Base-by-base conservation (phyloP, 37 sponge, comb jelly and placozoan genomes). In the Mnemiopsis leidyi region DNA sequence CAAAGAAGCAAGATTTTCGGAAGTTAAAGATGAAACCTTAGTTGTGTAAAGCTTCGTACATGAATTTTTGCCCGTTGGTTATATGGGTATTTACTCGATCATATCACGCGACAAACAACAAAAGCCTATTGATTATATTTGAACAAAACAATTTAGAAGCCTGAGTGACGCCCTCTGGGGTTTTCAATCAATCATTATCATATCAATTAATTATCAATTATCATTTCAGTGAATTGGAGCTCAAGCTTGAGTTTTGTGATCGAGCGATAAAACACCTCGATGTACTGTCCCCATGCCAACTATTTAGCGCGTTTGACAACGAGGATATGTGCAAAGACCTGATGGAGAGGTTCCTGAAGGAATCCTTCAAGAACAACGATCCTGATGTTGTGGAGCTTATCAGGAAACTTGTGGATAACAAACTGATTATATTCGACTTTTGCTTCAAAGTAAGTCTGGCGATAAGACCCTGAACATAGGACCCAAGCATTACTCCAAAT, bases 301-400 rank as follows among this genome's bases (percentile, higher is more conserved):
- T 77, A 28, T 77, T 77, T 36, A 77, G 33, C 36, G 30, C 79
- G 20, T 77, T 77, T 36, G 18, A 28, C 1, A 36, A 77, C 79
- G 36, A 77, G 36, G 18, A 26, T 20, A 3, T 34, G 34, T 77
- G 79, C 33, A 26, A 32, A 13, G 35, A 77, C 0, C 79, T 77
- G 20, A 77, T 77, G 79, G 35, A 77, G 36, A 13, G 32, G 1
- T 9, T 77, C 9, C 35, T 77, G 1, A 26, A 32, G 35, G 35
- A 26, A 26, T 77, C 79, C 1, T 77, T 77, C 79, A 77, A 77
- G 33, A 26, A 77, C 79, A 77, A 77, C 36, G 79, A 77, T 77
- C 1, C 35, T 31, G 26, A 26, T 33, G 3, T 18, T 77, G 79
- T 77, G 32, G 79, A 77, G 35, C 18, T 77, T 13, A 32, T 77